Evolutionary conservation across 2,113 vertebrate species (phyloP).

Genomic region (Zosterops borbonicus): DNA sequence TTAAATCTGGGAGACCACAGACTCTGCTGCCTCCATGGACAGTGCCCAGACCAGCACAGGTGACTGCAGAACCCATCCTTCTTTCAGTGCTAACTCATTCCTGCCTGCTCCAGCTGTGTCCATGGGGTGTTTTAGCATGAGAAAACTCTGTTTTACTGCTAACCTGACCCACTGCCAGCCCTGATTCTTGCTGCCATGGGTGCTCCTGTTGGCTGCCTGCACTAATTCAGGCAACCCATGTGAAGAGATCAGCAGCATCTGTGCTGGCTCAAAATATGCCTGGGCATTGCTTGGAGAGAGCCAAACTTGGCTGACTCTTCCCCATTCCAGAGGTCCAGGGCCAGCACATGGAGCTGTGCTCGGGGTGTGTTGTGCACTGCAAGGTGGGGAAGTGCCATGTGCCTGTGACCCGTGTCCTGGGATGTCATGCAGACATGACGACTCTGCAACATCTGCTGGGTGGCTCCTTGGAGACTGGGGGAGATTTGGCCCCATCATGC

Average conservation of each 20-base stretch:
- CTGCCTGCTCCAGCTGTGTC: background rate
- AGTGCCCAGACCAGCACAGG: background rate
- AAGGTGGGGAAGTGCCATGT: background rate
- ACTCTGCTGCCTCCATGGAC: background rate
- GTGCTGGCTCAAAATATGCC: background rate
- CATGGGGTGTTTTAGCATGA: accelerated
- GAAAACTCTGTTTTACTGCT: background rate
- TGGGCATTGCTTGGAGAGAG: background rate
- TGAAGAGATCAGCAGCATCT: background rate
- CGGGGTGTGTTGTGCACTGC: accelerated
- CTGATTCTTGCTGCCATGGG: accelerated
- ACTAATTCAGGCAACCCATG: background rate
- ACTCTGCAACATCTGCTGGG: background rate
- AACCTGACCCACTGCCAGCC: background rate
- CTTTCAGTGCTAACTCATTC: background rate
- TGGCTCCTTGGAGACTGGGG: background rate
- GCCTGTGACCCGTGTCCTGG: background rate
- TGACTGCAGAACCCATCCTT: background rate
- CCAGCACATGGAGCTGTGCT: accelerated
- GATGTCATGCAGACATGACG: background rate
- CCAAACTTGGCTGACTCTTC: background rate
- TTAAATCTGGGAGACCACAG: background rate
- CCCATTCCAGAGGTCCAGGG: accelerated
- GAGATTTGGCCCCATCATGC: accelerated
- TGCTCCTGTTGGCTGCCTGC: background rate